Base-by-base conservation (phyloP, 2,113 vertebrate species). In the Sphaerodactylus townsendi region DNA sequence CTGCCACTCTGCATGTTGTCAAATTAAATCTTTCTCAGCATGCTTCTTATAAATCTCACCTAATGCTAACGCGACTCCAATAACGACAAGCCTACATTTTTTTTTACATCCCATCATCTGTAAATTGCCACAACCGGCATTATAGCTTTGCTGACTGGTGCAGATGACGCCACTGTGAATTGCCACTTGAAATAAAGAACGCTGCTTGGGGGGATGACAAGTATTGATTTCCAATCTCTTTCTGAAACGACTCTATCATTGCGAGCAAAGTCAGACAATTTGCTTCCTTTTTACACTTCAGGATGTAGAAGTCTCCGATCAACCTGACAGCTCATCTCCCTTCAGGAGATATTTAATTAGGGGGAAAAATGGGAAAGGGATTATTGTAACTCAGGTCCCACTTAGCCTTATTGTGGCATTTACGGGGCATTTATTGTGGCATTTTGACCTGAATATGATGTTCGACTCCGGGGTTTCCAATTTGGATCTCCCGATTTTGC, bases 211-310 rank as follows among this genome's bases (percentile, higher is more conserved):
- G 77, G 78, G 88, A 95, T 93, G 93, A 95, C 94, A 96, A 93
- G 85, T 94, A 97, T 94, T 95, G 96, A 97, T 96, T 97, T 96
- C 92, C 93, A 93, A 93, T 95, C 94, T 92, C 85, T 84, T 87
- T 92, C 87, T 88, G 86, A 95, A 95, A 96, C 88, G 91, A 91
- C 93, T 96, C 89, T 92, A 92, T 96, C 94, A 92, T 93, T 88
- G 46, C 85, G 85, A 93, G 37, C 82, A 87, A 87, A 90, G 66
- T 92, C 88, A 90, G 84, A 92, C 93, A 93, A 95, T 95, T 95
- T 94, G 87, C 90, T 93, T 95, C 93, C 84, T 94, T 96, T 95
- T 96, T 92, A 90, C 81, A 90, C 91, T 95, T 92, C 90, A 85
- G 87, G 81, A 87, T 90, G 68, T 74, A 4, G 71, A 85, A 33